A percentile compares a stretch with the other conserved stretches of the same genome.
Evolutionary conservation across 2,888 invertebrate genomes (phyloP).

Genomic region (Diplolepis rosae): DNA sequence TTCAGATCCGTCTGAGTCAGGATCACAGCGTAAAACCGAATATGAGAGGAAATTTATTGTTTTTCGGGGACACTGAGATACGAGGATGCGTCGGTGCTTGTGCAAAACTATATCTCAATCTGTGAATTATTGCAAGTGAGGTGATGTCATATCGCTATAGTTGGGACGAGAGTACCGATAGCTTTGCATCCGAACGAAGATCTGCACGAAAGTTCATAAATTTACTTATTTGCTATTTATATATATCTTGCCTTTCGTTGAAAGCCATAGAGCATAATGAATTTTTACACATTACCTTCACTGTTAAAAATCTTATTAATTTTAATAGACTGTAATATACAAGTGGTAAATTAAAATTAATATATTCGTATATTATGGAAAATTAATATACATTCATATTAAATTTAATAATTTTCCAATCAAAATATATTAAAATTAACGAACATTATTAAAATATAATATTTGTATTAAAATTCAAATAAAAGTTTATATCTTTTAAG

Average conservation of each 20-base stretch:
- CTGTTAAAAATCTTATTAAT: no score
- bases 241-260: slow-evolving; percentile 3
- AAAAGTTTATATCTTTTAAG: no score
- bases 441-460: no score
- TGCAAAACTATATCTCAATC: slow-evolving; percentile 20
- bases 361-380: no score
- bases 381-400: no score
- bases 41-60: slow-evolving; percentile 19
- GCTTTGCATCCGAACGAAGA: slow-evolving; percentile 8
- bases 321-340: no score
- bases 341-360: no score
- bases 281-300: no score
- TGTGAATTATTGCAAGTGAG: slow-evolving; percentile 29
- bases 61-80: slow-evolving; percentile 2
- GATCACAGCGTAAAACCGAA: background rate
- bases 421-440: no score
- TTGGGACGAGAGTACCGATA: slow-evolving; percentile 17
- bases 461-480: no score
- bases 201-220: slow-evolving; percentile 21
- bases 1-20: slow-evolving; percentile 8
- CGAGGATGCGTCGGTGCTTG: slow-evolving; percentile 1
- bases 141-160: slow-evolving; percentile 11
- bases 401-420: no score
- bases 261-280: slow-evolving; percentile 1
- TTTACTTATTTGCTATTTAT: slow-evolving; percentile 2